Evolutionary conservation across 2,888 invertebrate species (phyloP).

Genomic region (Ischnus inquisitorius): DNA sequence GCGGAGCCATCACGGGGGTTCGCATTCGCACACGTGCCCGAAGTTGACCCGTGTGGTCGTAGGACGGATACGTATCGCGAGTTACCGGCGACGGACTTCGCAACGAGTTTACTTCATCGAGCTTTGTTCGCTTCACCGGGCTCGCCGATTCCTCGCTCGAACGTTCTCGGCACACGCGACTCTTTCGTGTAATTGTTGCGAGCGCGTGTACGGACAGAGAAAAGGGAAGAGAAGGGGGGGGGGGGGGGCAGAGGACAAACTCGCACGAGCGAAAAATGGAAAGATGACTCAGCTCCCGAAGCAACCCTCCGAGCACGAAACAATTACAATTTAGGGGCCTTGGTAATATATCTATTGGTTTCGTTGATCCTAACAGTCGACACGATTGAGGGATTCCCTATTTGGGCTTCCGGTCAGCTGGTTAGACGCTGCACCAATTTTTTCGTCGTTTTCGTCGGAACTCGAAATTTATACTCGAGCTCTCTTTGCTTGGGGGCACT

Average conservation of each 20-base stretch:
- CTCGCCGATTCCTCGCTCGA: constrained; percentile 30
- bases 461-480: neutral
- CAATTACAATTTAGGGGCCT: constrained; percentile 10
- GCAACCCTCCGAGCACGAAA: constrained; percentile 21
- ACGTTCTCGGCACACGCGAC: constrained; percentile 42
- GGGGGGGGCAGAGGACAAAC: too few species aligned
- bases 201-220: neutral
- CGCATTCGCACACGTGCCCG: constrained; percentile 30
- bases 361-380: neutral
- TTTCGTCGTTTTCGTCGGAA: too few species aligned
- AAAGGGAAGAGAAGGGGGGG: too few species aligned
- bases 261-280: neutral
- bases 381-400: neutral
- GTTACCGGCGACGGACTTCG: constrained; percentile 25
- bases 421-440: neutral
- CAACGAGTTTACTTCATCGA: constrained; percentile 35
- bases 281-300: constrained; percentile 41
- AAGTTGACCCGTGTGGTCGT: constrained; percentile 11
- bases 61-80: constrained; percentile 1
- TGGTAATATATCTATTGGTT: neutral
- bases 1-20: constrained; percentile 7
- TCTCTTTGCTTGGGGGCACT: neutral
- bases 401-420: neutral
- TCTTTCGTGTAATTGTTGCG: constrained; percentile 21
- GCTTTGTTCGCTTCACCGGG: constrained; percentile 1